Base-by-base conservation (phyloP, 2,888 invertebrate species). In the Chloroclysta siterata region DNA sequence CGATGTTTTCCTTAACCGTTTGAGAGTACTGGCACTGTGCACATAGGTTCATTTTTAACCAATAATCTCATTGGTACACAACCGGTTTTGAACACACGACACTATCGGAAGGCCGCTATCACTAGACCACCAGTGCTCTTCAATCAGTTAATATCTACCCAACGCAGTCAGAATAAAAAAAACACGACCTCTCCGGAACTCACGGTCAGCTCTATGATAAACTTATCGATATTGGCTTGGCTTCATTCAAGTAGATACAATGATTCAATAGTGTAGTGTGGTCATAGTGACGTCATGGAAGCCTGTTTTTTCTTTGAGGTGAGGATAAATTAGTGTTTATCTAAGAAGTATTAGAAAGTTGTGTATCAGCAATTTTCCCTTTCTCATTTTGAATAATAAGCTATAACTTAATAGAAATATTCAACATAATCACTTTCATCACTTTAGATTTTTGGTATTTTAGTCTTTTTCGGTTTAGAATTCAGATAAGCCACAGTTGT, bases 201-300 rank as follows among this genome's bases (percentile, higher is more conserved):
- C 39, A 68, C 77, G 81, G 80, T 77, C 78, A 84, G 70, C 59
- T 73, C 67, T 60, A 63, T 71, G 89, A 89, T 88, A 87, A 87
- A 81, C 65, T 77, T 82, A 84, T 83, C 76, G 73, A 79, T 78
- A 61, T 61, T 56, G 22, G 48, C 28, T 56, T 48, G 69, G 69
- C 60, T 61, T 58, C 65, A 70, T 55, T 60, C 66, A 54, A 60
- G 57, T 60, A 17, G 15, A 17, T 15, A 65, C 48, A 58, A 55
- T 63, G 63, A 33, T 50, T 57, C 53, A 56, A 65, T 69, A 64
- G 29, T 51, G 17, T 60, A 62, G 50, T 53, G 62, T 65, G 67
- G 56, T 33, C 56, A 52, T 11, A 64, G 74, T 75, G 69, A 72
- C 73, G 74, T 72, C 68, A 82, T 83, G 83, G 83, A 81, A 70